Base-by-base conservation (phyloP, 92 coral and sea anemone species). In the Parazoanthus atlanticus region DNA sequence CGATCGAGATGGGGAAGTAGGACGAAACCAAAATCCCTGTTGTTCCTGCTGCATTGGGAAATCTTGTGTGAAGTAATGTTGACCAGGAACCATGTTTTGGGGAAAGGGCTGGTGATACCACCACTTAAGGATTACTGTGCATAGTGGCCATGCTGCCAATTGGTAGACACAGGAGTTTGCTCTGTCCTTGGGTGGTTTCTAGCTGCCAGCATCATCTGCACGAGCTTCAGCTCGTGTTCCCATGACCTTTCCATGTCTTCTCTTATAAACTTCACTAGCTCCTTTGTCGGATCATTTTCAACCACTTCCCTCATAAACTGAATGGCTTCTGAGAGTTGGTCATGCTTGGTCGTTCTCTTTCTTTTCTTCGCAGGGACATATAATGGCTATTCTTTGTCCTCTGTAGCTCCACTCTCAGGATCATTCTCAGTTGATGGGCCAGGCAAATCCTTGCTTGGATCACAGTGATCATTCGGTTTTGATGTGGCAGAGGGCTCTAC, bases 401-500 rank as follows among this genome's bases (percentile, higher is more conserved):
- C 78, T 33, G 78, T 73, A 43, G 78, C 78, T 73, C 46, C 78
- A 32, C 46, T 33, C 46, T 33, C 78, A 12, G 23, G 43, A 46
- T 73, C 78, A 73, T 73, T 73, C 84, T 78, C 84, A 77, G 89
- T 47, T 80, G 78, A 80, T 74, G 89, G 77, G 85, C 84, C 85
- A 26, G 47, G 80, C 79, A 85, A 69, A 86, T 75, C 76, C 64
- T 78, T 25, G 69, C 86, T 82, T 82, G 70, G 74, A 65, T 65
- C 86, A 82, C 86, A 56, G 82, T 36, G 86, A 76, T 86, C 77
- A 71, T 76, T 82, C 91, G 49, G 74, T 56, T 77, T 89, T 26
- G 41, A n/a, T 86, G 86, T 71, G 90, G 81, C 76, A 46, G 92
- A 85, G 89, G 89, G 93, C 67, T 91, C 89, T 72, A 91, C 76